These are phyloP conservation scores for Patella pellucida DNA, from an alignment of 2,888 invertebrate species.

Conservation along the genomic window DNA sequence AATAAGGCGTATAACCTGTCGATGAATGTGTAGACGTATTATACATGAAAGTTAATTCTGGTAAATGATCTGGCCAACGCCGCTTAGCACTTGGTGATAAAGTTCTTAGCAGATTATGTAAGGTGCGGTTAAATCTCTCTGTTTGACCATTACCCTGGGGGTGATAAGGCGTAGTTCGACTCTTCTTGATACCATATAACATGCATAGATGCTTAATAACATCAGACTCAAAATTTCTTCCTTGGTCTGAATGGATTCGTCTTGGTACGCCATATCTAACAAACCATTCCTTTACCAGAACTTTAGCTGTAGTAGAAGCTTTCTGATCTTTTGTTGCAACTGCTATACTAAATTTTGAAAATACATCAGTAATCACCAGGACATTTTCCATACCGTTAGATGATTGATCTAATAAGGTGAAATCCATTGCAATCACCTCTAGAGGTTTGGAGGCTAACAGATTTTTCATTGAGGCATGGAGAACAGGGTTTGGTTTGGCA, in stretches of 20 bases:
- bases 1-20: conserved; percentile 30
- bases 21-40: conserved; percentile 30
- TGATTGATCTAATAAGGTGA: conserved; percentile 36
- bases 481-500: conserved; percentile 18
- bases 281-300: conserved; percentile 23
- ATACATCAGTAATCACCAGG: conserved; percentile 45
- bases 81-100: conserved; percentile 22
- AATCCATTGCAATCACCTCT: conserved; percentile 43
- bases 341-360: conserved; percentile 28
- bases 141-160: too few species aligned
- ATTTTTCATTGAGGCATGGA: conserved; percentile 22
- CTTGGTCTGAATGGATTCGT: conserved; percentile 31
- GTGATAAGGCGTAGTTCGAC: too few species aligned
- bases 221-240: conserved; percentile 29
- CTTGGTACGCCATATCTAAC: conserved; percentile 26
- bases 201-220: conserved; percentile 28
- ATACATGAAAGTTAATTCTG: conserved; percentile 24
- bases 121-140: too few species aligned
- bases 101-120: too few species aligned
- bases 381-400: conserved; percentile 39
- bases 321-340: conserved; percentile 24
- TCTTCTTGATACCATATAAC: too few species aligned
- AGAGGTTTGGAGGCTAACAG: conserved; percentile 35
- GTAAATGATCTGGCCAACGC: conserved; percentile 29
- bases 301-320: conserved; percentile 15